Percentiles rank a stretch among this genome's conserved stretches.
Evolutionary conservation across 2,113 vertebrate species (phyloP).

Genomic region (Gracilinanus agilis): DNA sequence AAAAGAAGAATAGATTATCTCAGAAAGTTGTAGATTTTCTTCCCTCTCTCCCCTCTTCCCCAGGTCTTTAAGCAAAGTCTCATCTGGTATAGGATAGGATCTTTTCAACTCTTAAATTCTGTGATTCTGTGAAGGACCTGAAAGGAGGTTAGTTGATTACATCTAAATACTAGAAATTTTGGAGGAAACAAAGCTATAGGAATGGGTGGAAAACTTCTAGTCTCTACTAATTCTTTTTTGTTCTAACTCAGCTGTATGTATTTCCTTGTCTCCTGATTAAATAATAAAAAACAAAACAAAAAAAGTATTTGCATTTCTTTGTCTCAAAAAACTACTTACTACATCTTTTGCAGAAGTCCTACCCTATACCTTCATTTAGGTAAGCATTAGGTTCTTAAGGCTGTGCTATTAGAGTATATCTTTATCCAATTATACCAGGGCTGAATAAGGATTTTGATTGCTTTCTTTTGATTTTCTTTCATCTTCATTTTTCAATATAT

Average conservation of each 20-base stretch:
- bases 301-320: slow-evolving; percentile 11
- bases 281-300: slow-evolving; percentile 39
- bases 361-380: neutral
- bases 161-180: slow-evolving; percentile 37
- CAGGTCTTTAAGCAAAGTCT: neutral
- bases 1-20: neutral
- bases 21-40: neutral
- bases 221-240: neutral
- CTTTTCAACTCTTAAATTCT: neutral
- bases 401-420: neutral
- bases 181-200: slow-evolving; percentile 56
- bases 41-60: neutral
- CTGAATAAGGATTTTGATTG: neutral
- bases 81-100: no score
- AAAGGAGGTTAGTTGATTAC: slow-evolving; percentile 11
- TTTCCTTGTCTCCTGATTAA: slow-evolving; percentile 30
- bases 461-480: neutral
- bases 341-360: neutral
- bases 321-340: neutral
- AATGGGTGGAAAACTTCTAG: slow-evolving; percentile 45
- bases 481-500: neutral
- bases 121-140: slow-evolving; percentile 42
- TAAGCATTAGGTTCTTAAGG: neutral
- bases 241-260: rapidly evolving
- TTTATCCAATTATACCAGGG: neutral